phyloP scores from a whole-genome alignment of 2,888 invertebrate genomes.

The Glaucopsyche alexis region DNA sequence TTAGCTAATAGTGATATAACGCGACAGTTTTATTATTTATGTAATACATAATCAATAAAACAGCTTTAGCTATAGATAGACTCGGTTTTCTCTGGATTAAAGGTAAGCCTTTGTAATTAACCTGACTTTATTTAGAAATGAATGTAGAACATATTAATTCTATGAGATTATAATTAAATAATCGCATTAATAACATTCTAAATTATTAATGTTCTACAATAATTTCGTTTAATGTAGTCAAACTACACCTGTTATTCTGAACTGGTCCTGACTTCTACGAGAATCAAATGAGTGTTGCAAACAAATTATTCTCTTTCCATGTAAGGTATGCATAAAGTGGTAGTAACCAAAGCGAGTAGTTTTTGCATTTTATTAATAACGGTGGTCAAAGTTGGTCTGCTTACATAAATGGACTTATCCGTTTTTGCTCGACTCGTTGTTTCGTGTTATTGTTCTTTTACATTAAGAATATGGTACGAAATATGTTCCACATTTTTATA shows the following conservation, averaged over 20 bases:
- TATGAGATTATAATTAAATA: no score
- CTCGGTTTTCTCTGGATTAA: no score
- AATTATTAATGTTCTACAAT: background rate
- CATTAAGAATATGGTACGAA: constrained; percentile 20
- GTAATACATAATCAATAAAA: no score
- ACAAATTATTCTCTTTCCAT: constrained; percentile 69
- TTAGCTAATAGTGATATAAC: no score
- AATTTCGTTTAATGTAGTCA: background rate
- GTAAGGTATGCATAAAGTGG: constrained; percentile 56
- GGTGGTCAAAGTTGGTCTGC: constrained; percentile 50
- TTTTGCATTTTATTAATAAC: constrained; percentile 64
- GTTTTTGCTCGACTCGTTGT: constrained; percentile 49
- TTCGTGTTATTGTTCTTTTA: constrained; percentile 24
- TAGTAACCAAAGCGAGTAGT: constrained; percentile 50
- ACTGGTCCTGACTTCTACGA: constrained; percentile 45
- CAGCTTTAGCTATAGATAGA: no score
- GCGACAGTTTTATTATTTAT: no score
- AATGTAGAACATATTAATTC: no score
- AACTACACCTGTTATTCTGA: constrained; percentile 24
- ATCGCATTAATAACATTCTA: background rate
- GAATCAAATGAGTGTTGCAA: constrained; percentile 42
- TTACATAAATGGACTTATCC: constrained; percentile 51
- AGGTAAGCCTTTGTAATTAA: no score
- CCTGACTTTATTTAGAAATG: no score
- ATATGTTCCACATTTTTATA: constrained; percentile 11